phyloP scores from a whole-genome alignment of 1,140 invertebrate species.

The Psix sp. region DNA sequence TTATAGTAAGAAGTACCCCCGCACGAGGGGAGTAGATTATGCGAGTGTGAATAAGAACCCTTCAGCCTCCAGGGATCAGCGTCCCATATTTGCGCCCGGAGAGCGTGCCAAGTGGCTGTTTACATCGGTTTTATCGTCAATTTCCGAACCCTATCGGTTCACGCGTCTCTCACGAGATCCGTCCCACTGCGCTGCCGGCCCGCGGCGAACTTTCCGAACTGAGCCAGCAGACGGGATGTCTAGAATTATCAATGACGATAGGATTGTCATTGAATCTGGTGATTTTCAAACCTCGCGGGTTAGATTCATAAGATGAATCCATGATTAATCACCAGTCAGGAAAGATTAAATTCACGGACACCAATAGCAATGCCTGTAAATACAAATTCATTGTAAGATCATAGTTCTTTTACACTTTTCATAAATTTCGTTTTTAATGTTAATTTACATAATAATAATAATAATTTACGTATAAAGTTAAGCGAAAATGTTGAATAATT shows the following conservation, averaged over 20 bases:
- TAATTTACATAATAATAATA: too few relatives aligned
- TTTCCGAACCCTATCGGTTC: constrained; percentile 70
- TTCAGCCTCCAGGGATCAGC: constrained; percentile 51
- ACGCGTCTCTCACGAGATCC: constrained; percentile 52
- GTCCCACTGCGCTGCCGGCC: constrained; percentile 38
- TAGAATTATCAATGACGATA: constrained; percentile 48
- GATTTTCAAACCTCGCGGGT: constrained; percentile 21
- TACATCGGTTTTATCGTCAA: constrained; percentile 76
- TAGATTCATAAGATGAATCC: neutral
- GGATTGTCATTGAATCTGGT: constrained; percentile 42
- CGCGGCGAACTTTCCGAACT: constrained; percentile 52
- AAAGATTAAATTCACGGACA: too few relatives aligned
- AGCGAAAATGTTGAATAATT: too few relatives aligned
- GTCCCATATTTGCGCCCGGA: constrained; percentile 44
- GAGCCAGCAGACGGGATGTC: constrained; percentile 37
- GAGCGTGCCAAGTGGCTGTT: constrained; percentile 70
- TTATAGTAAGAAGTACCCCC: constrained; percentile 21
- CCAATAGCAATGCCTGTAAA: too few relatives aligned
- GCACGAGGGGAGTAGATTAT: constrained; percentile 52
- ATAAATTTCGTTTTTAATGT: too few relatives aligned
- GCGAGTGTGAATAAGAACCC: constrained; percentile 59
- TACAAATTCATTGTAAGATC: too few relatives aligned
- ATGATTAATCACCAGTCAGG: constrained; percentile 15
- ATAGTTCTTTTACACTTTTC: too few relatives aligned
- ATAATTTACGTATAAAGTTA: too few relatives aligned